These are phyloP conservation scores for Bombus ignitus DNA, from an alignment of 1,140 invertebrate genomes.

Conservation along the genomic window DNA sequence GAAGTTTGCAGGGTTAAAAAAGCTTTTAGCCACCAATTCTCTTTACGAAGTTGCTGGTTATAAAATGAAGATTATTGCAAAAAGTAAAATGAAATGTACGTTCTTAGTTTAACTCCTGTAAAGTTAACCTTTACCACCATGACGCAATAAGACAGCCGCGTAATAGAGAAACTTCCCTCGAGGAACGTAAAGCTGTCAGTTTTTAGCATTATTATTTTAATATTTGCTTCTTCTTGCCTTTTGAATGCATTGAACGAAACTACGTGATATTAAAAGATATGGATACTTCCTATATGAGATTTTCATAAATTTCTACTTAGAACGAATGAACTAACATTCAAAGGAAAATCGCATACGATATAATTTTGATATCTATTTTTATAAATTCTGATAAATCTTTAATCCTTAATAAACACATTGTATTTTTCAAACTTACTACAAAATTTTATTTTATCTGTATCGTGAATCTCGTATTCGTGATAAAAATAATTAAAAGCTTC, in stretches of 20 bases:
- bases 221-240: not conserved
- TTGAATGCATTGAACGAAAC: not conserved
- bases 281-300: not conserved
- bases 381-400: not conserved
- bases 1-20: slow-evolving; percentile 23
- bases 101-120: not conserved
- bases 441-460: no score
- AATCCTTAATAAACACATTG: not conserved
- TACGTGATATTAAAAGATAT: not conserved
- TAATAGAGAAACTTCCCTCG: slow-evolving; percentile 27
- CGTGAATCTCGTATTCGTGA: no score
- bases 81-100: not conserved
- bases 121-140: not conserved
- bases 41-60: slow-evolving; percentile 12
- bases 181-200: slow-evolving; percentile 4
- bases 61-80: not conserved
- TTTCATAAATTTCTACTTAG: not conserved
- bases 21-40: not conserved
- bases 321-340: not conserved
- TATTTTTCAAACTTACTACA: not conserved
- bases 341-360: not conserved
- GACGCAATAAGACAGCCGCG: not conserved
- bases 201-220: not conserved
- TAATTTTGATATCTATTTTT: no score
- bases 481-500: no score